These are phyloP conservation scores for Drosophila pseudoobscura DNA, from an alignment of 1,140 invertebrate genomes.

Conservation along the genomic window DNA sequence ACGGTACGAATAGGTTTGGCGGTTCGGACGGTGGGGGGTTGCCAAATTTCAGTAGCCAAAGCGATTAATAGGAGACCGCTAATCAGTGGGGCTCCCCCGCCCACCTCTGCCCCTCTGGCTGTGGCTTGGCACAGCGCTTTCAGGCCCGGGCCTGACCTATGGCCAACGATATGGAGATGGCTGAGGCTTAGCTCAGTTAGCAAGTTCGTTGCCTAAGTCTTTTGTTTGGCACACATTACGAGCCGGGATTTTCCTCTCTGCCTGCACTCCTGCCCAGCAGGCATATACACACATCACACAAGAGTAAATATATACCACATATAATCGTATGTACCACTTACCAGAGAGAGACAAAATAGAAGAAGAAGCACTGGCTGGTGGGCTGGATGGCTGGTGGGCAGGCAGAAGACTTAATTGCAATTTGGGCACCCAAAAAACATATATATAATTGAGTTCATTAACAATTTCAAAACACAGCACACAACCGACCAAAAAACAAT, in stretches of 20 bases:
- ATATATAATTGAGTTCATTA: conserved; percentile 38
- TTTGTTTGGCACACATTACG: conserved; percentile 52
- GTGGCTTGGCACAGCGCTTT: not conserved
- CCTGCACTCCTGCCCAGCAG: not conserved
- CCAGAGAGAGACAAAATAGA: too few species aligned
- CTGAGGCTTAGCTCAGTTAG: conserved; percentile 48
- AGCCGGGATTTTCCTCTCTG: conserved; percentile 5
- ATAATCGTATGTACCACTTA: too few species aligned
- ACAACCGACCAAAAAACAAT: conserved; percentile 5
- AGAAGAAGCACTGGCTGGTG: too few species aligned
- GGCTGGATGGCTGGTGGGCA: not conserved
- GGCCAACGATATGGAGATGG: conserved; percentile 20
- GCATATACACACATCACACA: too few species aligned
- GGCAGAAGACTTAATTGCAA: conserved; percentile 39
- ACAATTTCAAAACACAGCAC: conserved; percentile 43
- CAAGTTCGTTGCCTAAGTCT: conserved; percentile 76
- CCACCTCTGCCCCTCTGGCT: not conserved
- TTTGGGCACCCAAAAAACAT: conserved; percentile 27
- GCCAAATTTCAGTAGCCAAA: conserved; percentile 51
- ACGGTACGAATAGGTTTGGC: conserved; percentile 12
- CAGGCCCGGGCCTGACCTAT: conserved; percentile 41
- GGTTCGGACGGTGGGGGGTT: conserved; percentile 17
- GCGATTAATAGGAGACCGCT: conserved; percentile 62
- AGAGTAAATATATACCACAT: too few species aligned
- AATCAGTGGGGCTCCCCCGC: conserved; percentile 29